Percentiles rank a stretch among this genome's conserved stretches.
Conservation (phyloP, 2,888 invertebrate species). For the Standfussiana lucernea region DNA sequence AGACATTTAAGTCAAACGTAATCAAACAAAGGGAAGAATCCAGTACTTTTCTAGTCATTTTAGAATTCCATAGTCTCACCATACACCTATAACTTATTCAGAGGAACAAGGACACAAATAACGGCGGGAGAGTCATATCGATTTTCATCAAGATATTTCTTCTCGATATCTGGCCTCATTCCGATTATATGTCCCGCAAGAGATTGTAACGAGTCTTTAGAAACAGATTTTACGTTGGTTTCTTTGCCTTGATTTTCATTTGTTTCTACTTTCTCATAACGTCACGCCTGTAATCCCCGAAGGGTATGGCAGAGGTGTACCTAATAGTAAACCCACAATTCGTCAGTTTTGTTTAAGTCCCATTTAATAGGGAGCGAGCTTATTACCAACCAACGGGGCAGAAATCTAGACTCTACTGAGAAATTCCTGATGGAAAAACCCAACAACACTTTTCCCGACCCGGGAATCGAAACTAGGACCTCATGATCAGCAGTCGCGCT, state of each 20-base stretch:
- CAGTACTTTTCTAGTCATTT: background rate
- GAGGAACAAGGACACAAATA: slow-evolving; percentile 45
- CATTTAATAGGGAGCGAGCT: background rate
- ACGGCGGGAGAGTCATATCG: slow-evolving; percentile 38
- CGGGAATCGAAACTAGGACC: background rate
- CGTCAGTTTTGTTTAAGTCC: background rate
- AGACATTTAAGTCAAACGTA: background rate
- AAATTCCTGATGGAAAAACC: background rate
- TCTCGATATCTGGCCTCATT: slow-evolving; percentile 59
- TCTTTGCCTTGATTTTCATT: slow-evolving; percentile 7
- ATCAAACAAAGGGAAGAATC: slow-evolving; percentile 9
- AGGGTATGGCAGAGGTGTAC: background rate
- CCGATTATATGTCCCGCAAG: slow-evolving; percentile 32
- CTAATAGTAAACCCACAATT: background rate
- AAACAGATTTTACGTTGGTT: slow-evolving; percentile 14
- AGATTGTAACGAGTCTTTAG: slow-evolving; percentile 45
- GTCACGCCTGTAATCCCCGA: background rate
- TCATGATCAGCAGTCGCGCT: background rate
- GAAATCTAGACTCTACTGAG: background rate
- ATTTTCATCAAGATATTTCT: slow-evolving; percentile 56
- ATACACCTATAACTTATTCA: slow-evolving; percentile 39
- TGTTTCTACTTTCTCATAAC: slow-evolving; percentile 12
- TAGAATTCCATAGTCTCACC: background rate
- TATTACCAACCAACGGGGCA: background rate
- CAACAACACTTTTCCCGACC: background rate